Conservation (phyloP, 1,140 invertebrate species). For the Olivierus martensii region DNA sequence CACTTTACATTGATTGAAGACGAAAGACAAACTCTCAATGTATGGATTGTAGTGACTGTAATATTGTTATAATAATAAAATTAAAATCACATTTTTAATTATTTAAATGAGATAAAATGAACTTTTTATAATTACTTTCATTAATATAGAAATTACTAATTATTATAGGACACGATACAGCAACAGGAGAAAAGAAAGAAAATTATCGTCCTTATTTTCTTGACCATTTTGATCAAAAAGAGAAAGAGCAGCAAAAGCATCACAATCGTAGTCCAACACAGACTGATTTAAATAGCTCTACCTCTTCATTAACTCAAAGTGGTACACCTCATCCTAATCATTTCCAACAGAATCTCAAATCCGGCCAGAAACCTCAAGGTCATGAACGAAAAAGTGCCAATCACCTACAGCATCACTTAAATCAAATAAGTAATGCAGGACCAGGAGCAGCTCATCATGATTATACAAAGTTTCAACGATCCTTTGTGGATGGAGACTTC, state of each 20-base stretch:
- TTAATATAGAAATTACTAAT: no score
- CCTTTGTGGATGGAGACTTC: conserved; percentile 17
- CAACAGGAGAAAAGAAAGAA: conserved; percentile 18
- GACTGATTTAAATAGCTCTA: conserved; percentile 4
- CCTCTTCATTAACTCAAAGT: background rate
- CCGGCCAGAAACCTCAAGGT: background rate
- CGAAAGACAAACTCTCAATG: no score
- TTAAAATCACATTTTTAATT: no score
- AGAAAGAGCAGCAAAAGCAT: conserved; percentile 12
- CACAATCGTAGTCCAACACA: conserved; percentile 4
- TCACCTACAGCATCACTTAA: conserved; percentile 14
- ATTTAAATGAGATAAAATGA: no score
- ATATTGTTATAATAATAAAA: no score
- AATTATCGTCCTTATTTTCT: conserved; percentile 20
- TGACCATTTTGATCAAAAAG: conserved; percentile 21
- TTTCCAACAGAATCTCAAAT: conserved; percentile 9
- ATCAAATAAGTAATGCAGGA: conserved; percentile 14
- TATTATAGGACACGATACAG: conserved; percentile 15
- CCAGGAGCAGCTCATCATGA: conserved; percentile 11
- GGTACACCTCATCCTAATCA: conserved; percentile 15
- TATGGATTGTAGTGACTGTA: no score
- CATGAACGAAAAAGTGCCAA: conserved; percentile 10
- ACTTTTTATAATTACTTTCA: no score
- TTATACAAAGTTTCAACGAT: conserved; percentile 12
- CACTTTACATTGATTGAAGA: no score